Evolutionary conservation across 2,797 vertebrate species (phyloP), one percentile per base, ranked within the genome.

Genomic region (Phalanger gymnotis): DNA sequence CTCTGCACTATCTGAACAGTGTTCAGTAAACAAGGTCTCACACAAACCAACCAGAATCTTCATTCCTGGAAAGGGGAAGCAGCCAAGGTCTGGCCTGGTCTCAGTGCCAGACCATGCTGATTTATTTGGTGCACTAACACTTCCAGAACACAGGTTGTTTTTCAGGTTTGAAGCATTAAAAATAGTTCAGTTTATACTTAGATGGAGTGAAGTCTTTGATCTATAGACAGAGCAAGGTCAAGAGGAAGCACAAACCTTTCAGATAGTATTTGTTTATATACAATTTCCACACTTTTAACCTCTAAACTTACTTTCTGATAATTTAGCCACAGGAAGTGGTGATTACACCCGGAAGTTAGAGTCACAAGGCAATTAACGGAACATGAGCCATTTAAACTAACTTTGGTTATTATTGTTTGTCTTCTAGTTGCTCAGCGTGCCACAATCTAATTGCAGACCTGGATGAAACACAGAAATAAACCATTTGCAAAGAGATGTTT

Each of bases 361-460:
- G 97, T 87, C 92, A 98, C 93, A 93, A 93, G 96, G 92, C 89
- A 61, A 10, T 40, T 4, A 55, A 54, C 91, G 87, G 95, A 87
- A 96, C 57, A 27, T 34, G 53, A 96, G 95, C 96, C 93, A 94
- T 97, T 98, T 91, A 95, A 94, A 52, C 97, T 97, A 56, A 31
- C 94, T 97, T 97, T 98, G 40, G 9, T 97, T 96, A 97, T 98
- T 98, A 93, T 96, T 93, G 91, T 98, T 98, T 98, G 95, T 95
- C 98, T 98, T 98, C 96, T 98, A 99, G 99, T 96, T 98, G 95
- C 98, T 98, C 95, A 98, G 97, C 97, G 96, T 95, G 92, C 98
- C 98, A 98, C 97, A 96, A 92, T 96, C 97, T 94, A 98, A 98
- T 96, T 81, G 96, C 95, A 92, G 97, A 98, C 97, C 96, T 96